Evolutionary conservation across 1,140 invertebrate genomes (phyloP), one percentile per base, ranked within the genome.

Genomic region (Dreissena polymorpha): DNA sequence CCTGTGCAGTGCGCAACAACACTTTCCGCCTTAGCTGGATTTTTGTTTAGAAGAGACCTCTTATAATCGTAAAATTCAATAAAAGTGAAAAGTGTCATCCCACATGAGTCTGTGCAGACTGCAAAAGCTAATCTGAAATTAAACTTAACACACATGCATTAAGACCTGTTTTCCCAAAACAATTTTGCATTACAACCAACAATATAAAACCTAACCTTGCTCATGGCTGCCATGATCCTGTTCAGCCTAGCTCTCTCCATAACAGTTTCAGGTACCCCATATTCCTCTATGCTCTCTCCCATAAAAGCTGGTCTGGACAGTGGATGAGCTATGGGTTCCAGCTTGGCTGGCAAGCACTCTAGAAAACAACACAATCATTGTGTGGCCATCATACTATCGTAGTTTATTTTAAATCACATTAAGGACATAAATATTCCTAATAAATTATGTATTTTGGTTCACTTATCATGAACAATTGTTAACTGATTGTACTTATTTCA

Each of bases 191-290:
- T 27, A 71, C 29, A 25, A 23, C 27, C 68, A 29, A 27, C 49
- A 63, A 7, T 27, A 27, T 10, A 14, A 18, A 39, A 21, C 50
- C 69, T 53, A 50, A 81, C 79, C 55, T 67, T 72, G 53, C 29
- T 73, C 79, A 81, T 81, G 18, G 79, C 79, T 10, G 79, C 72
- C 69, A 81, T 84, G 50, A 87, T 79, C 55, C 85, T 87, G n/a
- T 77, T 78, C 14, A 84, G 50, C 64, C 78, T 84, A 13, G 80
- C 73, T 69, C 73, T 80, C 68, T 87, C 86, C 39, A 87, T 13
- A 14, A 84, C 70, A 21, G 64, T 25, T 14, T 85, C 84, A 65
- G 85, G 72, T 57, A 87, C 29, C 18, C 86, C 86, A 75, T 84
- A 87, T 21, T 87, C 81, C 14, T 71, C 67, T 1, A 68, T 25